Conservation (phyloP, 2,888 invertebrate genomes). For the Chloroclysta siterata region DNA sequence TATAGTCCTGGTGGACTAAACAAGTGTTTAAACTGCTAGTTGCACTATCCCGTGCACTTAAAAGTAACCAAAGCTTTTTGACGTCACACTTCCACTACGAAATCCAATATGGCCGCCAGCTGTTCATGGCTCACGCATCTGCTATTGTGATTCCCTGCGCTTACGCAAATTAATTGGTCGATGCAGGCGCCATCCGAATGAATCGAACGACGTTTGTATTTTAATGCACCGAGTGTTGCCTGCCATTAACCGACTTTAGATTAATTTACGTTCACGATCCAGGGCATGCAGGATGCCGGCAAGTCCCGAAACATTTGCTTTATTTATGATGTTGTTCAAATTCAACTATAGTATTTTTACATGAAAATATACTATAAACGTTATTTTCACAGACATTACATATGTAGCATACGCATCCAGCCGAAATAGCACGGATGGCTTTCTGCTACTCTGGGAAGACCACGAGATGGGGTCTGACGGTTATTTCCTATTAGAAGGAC, state of each 20-base stretch:
- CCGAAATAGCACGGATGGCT: no score
- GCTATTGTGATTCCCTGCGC: conserved; percentile 70
- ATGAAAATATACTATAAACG: no score
- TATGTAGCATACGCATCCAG: no score
- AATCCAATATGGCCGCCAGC: conserved; percentile 67
- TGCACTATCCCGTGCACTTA: conserved; percentile 36
- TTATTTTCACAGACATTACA: no score
- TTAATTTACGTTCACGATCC: conserved; percentile 40
- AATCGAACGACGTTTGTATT: conserved; percentile 46
- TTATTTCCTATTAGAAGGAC: no score
- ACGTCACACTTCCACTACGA: conserved; percentile 59
- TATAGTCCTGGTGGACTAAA: conserved; percentile 11
- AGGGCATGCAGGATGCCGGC: conserved; percentile 1
- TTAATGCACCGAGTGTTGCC: conserved; percentile 47
- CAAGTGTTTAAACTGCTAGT: conserved; percentile 43
- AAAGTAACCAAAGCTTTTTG: conserved; percentile 48
- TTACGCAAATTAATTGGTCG: conserved; percentile 69
- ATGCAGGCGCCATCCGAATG: conserved; percentile 56
- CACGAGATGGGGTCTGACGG: no score
- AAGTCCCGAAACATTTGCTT: not conserved
- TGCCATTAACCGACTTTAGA: conserved; percentile 41
- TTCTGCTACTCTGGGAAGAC: no score
- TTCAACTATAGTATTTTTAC: no score
- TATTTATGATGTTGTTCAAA: no score
- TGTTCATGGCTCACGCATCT: conserved; percentile 68